These are phyloP conservation scores for Barypeithes pellucidus DNA, from an alignment of 2,888 invertebrate genomes.

Conservation along the genomic window DNA sequence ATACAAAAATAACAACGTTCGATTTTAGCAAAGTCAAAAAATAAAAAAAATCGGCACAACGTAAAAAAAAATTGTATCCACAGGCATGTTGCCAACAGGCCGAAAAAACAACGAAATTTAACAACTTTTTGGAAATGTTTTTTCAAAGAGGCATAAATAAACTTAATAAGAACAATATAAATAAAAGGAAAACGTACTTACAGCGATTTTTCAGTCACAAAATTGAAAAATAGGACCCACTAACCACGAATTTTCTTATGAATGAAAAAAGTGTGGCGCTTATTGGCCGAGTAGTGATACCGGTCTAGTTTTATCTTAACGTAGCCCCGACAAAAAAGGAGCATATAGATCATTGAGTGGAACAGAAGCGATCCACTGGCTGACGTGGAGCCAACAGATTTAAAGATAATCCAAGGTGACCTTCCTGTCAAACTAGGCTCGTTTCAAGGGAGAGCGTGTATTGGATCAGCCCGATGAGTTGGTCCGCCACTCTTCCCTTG, in stretches of 20 bases:
- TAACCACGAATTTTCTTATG: slow-evolving; percentile 19
- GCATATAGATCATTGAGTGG: background rate
- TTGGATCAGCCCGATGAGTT: background rate
- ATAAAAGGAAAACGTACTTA: slow-evolving; percentile 28
- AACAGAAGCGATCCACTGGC: background rate
- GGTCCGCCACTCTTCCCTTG: background rate
- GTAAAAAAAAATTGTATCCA: slow-evolving; percentile 9
- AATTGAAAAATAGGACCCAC: slow-evolving; percentile 27
- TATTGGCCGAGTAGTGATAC: background rate
- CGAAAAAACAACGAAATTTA: slow-evolving; percentile 2
- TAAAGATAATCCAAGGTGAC: slow-evolving; percentile 17
- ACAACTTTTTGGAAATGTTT: background rate
- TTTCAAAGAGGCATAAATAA: background rate
- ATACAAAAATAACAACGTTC: slow-evolving; percentile 9
- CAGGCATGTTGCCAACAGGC: slow-evolving; percentile 38
- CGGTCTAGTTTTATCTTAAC: background rate
- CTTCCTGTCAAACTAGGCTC: slow-evolving; percentile 7
- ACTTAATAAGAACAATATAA: background rate
- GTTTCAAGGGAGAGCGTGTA: background rate
- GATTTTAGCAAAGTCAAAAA: slow-evolving; percentile 6
- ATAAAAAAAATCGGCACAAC: slow-evolving; percentile 2
- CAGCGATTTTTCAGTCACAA: slow-evolving; percentile 48
- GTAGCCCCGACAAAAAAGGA: background rate
- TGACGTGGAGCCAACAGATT: background rate
- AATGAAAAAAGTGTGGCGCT: slow-evolving; percentile 26